Evolutionary conservation across 2,888 invertebrate genomes (phyloP), one percentile per base, ranked within the genome.

Genomic region (Amphipoea oculea): DNA sequence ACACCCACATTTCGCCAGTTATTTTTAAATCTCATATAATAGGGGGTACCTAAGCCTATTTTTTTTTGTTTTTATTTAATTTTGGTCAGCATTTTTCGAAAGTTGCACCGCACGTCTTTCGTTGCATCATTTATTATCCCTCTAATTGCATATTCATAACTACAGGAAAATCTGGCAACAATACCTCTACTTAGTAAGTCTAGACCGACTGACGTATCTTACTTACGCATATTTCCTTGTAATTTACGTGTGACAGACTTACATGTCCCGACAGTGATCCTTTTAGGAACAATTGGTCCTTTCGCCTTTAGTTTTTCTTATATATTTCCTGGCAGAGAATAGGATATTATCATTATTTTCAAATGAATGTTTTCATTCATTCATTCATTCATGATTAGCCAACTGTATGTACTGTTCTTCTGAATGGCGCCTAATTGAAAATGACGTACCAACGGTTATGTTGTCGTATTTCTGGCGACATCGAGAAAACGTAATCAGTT

Each of bases 141-240:
- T 62, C 9, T 62, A 62, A 63, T 20, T 29, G 4, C 14, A 60
- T 36, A 73, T 42, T 63, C 17, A 57, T 14, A 70, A 12, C 12
- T 48, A 62, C 86, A 85, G 85, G 85, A 86, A 85, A 86, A 83
- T 79, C 73, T 76, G 20, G 14, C 48, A 62, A 48, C 42, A 68
- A 67, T 60, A 67, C 72, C n/a, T n/a, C 5, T 60, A 80, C 67
- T 12, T 12, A 57, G 17, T 51, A 51, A n/a, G 74, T 79, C 79
- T 70, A 73, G 72, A 83, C 73, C 42, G 17, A 14, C 17, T 83
- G 83, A 86, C 83, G 80, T 73, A 36, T n/a, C 14, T 45, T 3
- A 40, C 70, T 82, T 75, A 75, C 75, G 65, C 68, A 77, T 20
- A 72, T 36, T 83, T 80, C 79, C 68, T 72, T 36, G 76, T 63